Evolutionary conservation across 2,888 invertebrate species (phyloP).

Genomic region (Margaritifera margaritifera): DNA sequence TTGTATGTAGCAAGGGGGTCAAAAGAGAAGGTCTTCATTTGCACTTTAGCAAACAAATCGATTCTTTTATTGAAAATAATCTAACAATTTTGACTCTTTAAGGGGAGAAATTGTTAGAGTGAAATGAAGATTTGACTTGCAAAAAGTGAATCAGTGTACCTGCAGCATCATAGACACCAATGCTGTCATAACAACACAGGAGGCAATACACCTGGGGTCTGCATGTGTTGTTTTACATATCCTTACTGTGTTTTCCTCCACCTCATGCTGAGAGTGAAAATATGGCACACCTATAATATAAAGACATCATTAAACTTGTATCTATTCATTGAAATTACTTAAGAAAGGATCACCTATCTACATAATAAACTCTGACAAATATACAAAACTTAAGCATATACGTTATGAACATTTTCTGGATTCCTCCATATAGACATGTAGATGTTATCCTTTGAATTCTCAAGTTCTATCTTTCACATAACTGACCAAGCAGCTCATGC

Average conservation of each 20-base stretch:
- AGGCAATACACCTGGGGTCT: slow-evolving; percentile 64
- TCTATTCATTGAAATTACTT: too few relatives aligned
- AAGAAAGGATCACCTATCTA: too few relatives aligned
- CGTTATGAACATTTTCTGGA: too few relatives aligned
- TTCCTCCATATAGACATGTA: too few relatives aligned
- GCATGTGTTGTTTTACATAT: slow-evolving; percentile 71
- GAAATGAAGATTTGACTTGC: slow-evolving; percentile 7
- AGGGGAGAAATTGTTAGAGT: slow-evolving; percentile 11
- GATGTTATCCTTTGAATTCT: too few relatives aligned
- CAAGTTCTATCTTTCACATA: too few relatives aligned
- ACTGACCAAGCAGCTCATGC: too few relatives aligned
- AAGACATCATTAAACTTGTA: neutral
- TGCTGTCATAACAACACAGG: slow-evolving; percentile 64
- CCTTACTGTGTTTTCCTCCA: slow-evolving; percentile 60
- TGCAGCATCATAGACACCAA: slow-evolving; percentile 68
- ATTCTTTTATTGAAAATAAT: slow-evolving; percentile 5
- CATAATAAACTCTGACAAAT: too few relatives aligned
- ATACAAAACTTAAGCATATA: too few relatives aligned
- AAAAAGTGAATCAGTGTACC: slow-evolving; percentile 33
- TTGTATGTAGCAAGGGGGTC: neutral
- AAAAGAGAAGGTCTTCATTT: neutral
- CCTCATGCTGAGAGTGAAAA: slow-evolving; percentile 63
- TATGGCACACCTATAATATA: slow-evolving; percentile 60
- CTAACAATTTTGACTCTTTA: slow-evolving; percentile 19
- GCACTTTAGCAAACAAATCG: neutral